Evolutionary conservation across 2,888 invertebrate genomes (phyloP), one percentile per base, ranked within the genome.

Genomic region (Congeria kusceri): DNA sequence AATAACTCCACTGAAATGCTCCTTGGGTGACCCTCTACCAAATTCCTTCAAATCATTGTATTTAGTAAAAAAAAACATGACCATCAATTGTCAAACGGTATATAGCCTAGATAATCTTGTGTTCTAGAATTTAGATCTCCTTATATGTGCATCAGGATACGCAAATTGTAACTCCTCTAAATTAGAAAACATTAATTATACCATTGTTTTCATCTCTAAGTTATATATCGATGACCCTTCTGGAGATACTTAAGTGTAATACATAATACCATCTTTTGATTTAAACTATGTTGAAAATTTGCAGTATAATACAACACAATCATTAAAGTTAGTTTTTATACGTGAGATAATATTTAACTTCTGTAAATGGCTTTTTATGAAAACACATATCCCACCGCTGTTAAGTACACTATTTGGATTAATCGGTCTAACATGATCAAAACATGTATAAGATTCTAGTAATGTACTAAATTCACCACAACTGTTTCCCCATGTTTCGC

Each of bases 301-400:
- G 15, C 49, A 49, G 49, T 49, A 49, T 15, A 49, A 18, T 9
- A 49, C 49, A 49, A 49, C 49, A 49, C 49, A 49, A 49, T 49
- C 49, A 49, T 49, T 49, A 49, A 20, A 49, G 15, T 20, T 20
- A 49, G n/a, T 49, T 4, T 49, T 49, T 20, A 49, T 49, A 20
- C 49, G 49, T 49, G 49, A 49, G 20, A 49, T 49, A 9, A 4
- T 49, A 20, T 49, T 49, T 4, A 49, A 20, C 20, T 4, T 49
- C 49, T 49, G 49, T 49, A 49, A 49, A 49, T 49, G 18, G 20
- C 15, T 9, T 9, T 4, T 9, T 9, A 49, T 49, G n/a, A 49
- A 49, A 49, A 49, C 49, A 15, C 49, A 20, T 49, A 49, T 49
- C 4, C 49, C 49, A 4, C 49, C 49, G 20, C 4, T 49, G 20